These are phyloP conservation scores for Asobara japonica DNA, from an alignment of 1,140 invertebrate species.

Conservation along the genomic window DNA sequence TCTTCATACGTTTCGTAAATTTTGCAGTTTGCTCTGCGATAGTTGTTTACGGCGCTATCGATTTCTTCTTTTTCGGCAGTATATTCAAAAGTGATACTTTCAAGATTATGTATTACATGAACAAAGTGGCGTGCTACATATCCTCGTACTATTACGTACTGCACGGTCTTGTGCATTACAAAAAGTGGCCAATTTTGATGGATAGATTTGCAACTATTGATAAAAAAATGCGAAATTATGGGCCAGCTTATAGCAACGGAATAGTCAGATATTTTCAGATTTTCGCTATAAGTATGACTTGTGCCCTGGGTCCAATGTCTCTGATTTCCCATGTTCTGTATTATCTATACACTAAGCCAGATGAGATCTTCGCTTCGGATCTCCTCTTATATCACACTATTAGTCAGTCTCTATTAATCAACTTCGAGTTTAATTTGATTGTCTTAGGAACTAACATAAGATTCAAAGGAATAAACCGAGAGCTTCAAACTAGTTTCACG, in stretches of 20 bases:
- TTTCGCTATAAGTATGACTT: conserved; percentile 29
- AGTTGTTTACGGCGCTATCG: conserved; percentile 46
- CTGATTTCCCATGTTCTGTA: conserved; percentile 43
- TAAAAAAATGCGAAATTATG: conserved; percentile 37
- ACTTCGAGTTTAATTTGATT: conserved; percentile 45
- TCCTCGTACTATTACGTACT: conserved; percentile 52
- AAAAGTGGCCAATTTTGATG: conserved; percentile 48
- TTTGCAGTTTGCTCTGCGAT: conserved; percentile 46
- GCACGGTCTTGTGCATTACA: conserved; percentile 41
- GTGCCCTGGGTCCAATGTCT: conserved; percentile 40
- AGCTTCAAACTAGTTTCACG: conserved; percentile 36
- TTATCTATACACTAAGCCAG: conserved; percentile 43
- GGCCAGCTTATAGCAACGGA: conserved; percentile 27
- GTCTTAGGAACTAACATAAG: conserved; percentile 40
- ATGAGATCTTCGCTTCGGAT: conserved; percentile 51
- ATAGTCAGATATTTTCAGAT: conserved; percentile 34
- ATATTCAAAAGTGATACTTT: conserved; percentile 50
- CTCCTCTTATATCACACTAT: conserved; percentile 50
- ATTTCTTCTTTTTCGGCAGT: conserved; percentile 46
- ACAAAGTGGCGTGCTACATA: conserved; percentile 46
- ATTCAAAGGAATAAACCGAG: conserved; percentile 42
- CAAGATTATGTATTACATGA: conserved; percentile 53
- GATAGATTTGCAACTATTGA: conserved; percentile 40
- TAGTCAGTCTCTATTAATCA: conserved; percentile 45
- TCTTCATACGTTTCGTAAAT: conserved; percentile 42